Percentiles rank a stretch among this genome's conserved stretches.
phyloP scores from a whole-genome alignment of 1,140 invertebrate species.

The Periplaneta americana region DNA sequence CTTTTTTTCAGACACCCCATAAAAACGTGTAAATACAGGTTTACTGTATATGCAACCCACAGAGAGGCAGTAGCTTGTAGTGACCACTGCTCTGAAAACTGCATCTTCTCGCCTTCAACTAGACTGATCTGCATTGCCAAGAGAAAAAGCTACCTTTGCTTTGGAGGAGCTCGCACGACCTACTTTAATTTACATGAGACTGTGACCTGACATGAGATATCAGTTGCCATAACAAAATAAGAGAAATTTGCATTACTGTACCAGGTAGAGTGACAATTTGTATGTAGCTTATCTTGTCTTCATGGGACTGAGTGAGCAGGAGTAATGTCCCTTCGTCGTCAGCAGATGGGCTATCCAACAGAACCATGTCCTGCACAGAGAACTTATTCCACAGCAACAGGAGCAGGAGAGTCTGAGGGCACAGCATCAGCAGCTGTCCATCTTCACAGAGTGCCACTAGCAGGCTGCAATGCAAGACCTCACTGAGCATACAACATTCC shows the following conservation, averaged over 20 bases:
- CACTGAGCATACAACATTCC: too few relatives aligned
- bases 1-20: too few relatives aligned
- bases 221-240: not conserved
- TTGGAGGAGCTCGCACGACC: too few relatives aligned
- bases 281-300: not conserved
- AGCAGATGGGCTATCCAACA: not conserved
- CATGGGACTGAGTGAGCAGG: not conserved
- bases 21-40: too few relatives aligned
- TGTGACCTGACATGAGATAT: too few relatives aligned
- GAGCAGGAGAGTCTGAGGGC: not conserved
- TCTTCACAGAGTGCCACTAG: not conserved
- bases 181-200: too few relatives aligned
- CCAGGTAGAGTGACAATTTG: not conserved
- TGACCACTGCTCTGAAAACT: too few relatives aligned
- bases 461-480: not conserved
- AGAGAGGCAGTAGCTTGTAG: too few relatives aligned
- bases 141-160: too few relatives aligned
- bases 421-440: not conserved
- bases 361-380: not conserved
- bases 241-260: not conserved
- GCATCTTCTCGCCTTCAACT: too few relatives aligned
- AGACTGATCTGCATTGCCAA: too few relatives aligned
- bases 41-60: too few relatives aligned
- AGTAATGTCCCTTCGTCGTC: not conserved
- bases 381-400: not conserved